Evolutionary conservation across 1,140 invertebrate species (phyloP), one percentile per base, ranked within the genome.

Genomic region (Pantala flavescens): DNA sequence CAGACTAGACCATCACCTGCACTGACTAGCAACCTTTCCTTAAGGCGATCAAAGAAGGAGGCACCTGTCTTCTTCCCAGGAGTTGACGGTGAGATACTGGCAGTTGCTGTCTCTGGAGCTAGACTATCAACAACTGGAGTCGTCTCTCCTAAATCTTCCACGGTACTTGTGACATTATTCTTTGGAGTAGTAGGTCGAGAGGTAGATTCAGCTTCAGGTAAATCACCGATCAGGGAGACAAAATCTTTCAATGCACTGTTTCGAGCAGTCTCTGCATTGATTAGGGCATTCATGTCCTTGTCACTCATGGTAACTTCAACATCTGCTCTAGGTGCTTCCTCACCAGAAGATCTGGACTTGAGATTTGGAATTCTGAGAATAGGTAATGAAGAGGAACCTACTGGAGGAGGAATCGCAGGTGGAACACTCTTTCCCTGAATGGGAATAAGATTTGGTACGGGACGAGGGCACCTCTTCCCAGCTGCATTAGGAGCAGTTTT

Each of bases 1-100:
- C 92, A 94, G 12, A 85, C 85, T n/a, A 91, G 82, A 77, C 87
- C 21, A 24, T 86, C 83, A 79, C 84, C 78, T 75, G 84, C 80
- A 80, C 85, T 78, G 76, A 88, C 82, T 82, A 85, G 84, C 43
- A 93, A 80, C 82, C 89, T 89, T 80, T 91, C 90, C 82, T 93
- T 93, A 19, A 94, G 83, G 80, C 89, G 90, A 79, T 95, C 91
- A 80, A 94, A 93, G 80, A 94, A 94, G 14, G 89, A 91, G 21
- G 88, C 86, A 78, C 90, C 90, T 79, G 91, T 92, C 82, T 89
- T 90, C 77, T 87, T 87, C 77, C 86, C 86, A 7, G 80, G 81
- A 71, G 79, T 82, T 16, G 80, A 19, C 23, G 16, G 24, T 76
- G 74, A 24, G 72, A 81, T 9, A 82, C 83, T 14, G 81, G 72